These are phyloP conservation scores for Tenrec ecaudatus DNA, from an alignment of 2,113 vertebrate genomes.

Conservation along the genomic window DNA sequence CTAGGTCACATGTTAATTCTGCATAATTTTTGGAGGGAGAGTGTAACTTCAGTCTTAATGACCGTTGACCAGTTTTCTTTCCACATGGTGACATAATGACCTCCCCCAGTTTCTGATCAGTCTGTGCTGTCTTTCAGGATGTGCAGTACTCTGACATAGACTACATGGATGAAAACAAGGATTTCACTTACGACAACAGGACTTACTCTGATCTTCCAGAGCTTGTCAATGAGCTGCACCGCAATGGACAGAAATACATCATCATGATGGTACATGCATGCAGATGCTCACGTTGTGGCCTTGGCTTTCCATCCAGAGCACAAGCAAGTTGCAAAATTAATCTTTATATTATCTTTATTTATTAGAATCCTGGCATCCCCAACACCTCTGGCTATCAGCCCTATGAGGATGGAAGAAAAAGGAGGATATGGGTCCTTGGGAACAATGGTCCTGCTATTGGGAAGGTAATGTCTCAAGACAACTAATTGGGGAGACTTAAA, in stretches of 20 bases:
- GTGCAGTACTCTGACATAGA: slow-evolving; percentile 96
- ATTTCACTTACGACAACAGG: slow-evolving; percentile 92
- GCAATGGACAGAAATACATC: slow-evolving; percentile 91
- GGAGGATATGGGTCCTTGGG: slow-evolving; percentile 89
- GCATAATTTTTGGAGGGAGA: background rate
- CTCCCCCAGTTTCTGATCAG: background rate
- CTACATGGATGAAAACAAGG: slow-evolving; percentile 95
- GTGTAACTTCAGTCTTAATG: background rate
- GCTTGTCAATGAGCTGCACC: slow-evolving; percentile 90
- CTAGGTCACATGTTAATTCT: background rate
- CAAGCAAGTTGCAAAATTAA: background rate
- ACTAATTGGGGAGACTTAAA: background rate
- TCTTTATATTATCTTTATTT: background rate
- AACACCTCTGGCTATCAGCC: slow-evolving; percentile 79
- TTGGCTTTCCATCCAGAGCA: background rate
- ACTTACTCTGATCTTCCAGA: slow-evolving; percentile 88
- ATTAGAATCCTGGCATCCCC: slow-evolving; percentile 93
- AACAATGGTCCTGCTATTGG: slow-evolving; percentile 88
- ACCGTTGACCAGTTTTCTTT: background rate
- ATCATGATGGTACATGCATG: slow-evolving; percentile 91
- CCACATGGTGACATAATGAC: background rate
- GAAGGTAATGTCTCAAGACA: slow-evolving; percentile 86
- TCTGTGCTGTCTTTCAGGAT: slow-evolving; percentile 89
- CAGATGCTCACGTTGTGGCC: background rate
- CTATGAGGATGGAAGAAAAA: slow-evolving; percentile 84